phyloP scores from a whole-genome alignment of 2,113 vertebrate genomes.

The Clarias magur region DNA sequence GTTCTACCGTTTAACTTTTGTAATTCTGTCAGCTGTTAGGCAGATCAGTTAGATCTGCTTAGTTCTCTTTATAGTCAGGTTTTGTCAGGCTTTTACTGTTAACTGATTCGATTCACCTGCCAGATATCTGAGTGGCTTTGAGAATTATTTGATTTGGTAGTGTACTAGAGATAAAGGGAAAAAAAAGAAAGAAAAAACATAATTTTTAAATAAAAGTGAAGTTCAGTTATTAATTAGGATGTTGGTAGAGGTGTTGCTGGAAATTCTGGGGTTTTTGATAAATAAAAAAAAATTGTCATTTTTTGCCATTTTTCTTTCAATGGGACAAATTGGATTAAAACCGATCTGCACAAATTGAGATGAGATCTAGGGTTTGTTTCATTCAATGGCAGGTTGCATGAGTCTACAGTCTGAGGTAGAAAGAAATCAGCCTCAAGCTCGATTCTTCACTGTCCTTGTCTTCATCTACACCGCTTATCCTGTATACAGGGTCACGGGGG shows the following conservation, averaged over 20 bases:
- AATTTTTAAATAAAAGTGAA: background rate
- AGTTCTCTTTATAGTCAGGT: background rate
- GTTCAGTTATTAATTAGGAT: background rate
- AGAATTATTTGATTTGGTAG: background rate
- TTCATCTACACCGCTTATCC: background rate
- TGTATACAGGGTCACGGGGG: too few relatives aligned
- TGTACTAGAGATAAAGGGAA: background rate
- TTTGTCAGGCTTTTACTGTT: background rate
- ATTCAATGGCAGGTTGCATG: background rate
- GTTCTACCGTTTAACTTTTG: background rate
- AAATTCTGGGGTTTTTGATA: background rate
- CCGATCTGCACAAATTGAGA: background rate
- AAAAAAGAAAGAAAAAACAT: background rate
- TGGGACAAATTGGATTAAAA: background rate
- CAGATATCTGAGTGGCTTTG: slow-evolving; percentile 14
- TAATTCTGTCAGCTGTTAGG: background rate
- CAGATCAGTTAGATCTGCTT: slow-evolving; percentile 6
- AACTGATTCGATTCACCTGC: slow-evolving; percentile 1
- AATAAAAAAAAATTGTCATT: background rate
- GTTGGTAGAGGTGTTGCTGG: background rate
- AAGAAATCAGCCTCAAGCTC: background rate
- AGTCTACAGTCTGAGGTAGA: background rate
- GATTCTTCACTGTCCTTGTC: background rate
- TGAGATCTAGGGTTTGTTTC: background rate
- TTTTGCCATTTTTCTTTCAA: background rate